Base-by-base conservation (phyloP, 1,140 invertebrate genomes). In the Pogonomyrmex barbatus region DNA sequence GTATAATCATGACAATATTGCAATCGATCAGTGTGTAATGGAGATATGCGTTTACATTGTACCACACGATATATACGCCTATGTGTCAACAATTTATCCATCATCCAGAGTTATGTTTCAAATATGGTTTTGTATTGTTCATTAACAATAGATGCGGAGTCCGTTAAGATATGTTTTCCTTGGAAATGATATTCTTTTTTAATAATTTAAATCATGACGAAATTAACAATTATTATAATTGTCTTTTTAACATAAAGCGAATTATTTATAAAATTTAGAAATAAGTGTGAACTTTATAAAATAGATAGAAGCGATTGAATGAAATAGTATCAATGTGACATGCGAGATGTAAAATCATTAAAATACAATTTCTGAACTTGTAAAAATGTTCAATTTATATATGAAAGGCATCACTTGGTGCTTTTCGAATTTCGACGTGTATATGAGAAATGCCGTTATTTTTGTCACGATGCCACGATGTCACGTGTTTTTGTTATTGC, bases 401-500 rank as follows among this genome's bases (percentile, higher is more conserved):
- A 47, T 10, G 9, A 12, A 36, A 2, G 14, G 1, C 6, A 5
- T 24, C 9, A 24, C 17, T 39, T 33, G 50, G 10, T 4, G n/a
- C n/a, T n/a, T 54, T 79, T 42, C 1, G 10, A 77, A 62, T 45
- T 60, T 62, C 42, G n/a, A 1, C 24, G 5, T n/a, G 9, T 36
- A 24, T 10, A 24, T 30, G 17, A 77, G 47, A 39, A 12, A 68
- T 8, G 14, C 5, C 12, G 14, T 84, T 85, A 85, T 42, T 78
- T 54, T 63, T 68, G 73, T 78, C 52, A 47, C 24, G 24, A 24
- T 24, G 24, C 30, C 45, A 33, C 45, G 76, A 79, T 36, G 47
- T 24, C 47, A 65, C 68, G 42, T 83, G 79, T 83, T 83, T 83
- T 83, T 73, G 68, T 83, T 83, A 54, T 83, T 45, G 79, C 33